phyloP scores from a whole-genome alignment of 2,888 invertebrate genomes.

The Metopia argyrocephala region DNA sequence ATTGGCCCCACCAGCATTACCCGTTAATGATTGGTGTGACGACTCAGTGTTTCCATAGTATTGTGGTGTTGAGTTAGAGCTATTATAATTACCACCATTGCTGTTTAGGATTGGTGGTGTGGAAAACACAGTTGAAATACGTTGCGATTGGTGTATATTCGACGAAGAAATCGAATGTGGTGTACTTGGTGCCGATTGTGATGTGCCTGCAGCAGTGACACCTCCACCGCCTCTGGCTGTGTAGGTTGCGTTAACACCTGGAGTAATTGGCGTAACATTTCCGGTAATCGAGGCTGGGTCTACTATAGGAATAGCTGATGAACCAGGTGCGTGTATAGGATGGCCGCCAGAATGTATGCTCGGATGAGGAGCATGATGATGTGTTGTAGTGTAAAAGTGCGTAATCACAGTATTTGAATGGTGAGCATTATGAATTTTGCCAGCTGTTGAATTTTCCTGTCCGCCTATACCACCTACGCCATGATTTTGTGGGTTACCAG shows the following conservation, averaged over 20 bases:
- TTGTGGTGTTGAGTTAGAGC: slow-evolving; percentile 74
- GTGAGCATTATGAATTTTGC: slow-evolving; percentile 71
- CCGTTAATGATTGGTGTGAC: slow-evolving; percentile 38
- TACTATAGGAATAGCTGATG: slow-evolving; percentile 67
- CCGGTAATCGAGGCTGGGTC: slow-evolving; percentile 64
- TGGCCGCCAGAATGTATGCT: slow-evolving; percentile 58
- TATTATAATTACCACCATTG: slow-evolving; percentile 67
- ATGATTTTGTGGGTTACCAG: slow-evolving; percentile 63
- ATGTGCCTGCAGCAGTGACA: slow-evolving; percentile 67
- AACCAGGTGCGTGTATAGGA: slow-evolving; percentile 69
- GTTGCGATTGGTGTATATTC: slow-evolving; percentile 65
- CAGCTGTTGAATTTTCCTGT: slow-evolving; percentile 56
- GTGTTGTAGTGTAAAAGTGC: slow-evolving; percentile 70
- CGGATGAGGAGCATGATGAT: slow-evolving; percentile 62
- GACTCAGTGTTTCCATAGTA: slow-evolving; percentile 70
- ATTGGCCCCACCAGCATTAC: slow-evolving; percentile 3
- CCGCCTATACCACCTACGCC: slow-evolving; percentile 50
- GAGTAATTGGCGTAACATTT: slow-evolving; percentile 48
- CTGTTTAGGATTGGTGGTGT: slow-evolving; percentile 76
- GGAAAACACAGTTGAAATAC: slow-evolving; percentile 77
- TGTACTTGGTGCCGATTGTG: slow-evolving; percentile 78
- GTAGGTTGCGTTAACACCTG: slow-evolving; percentile 17
- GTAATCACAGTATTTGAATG: slow-evolving; percentile 77
- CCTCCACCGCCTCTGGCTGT: slow-evolving; percentile 39
- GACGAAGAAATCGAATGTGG: slow-evolving; percentile 71